A percentile compares a stretch with the other conserved stretches of the same genome.
Conservation (phyloP, 2,888 invertebrate genomes). For the Melanostoma mellinum region DNA sequence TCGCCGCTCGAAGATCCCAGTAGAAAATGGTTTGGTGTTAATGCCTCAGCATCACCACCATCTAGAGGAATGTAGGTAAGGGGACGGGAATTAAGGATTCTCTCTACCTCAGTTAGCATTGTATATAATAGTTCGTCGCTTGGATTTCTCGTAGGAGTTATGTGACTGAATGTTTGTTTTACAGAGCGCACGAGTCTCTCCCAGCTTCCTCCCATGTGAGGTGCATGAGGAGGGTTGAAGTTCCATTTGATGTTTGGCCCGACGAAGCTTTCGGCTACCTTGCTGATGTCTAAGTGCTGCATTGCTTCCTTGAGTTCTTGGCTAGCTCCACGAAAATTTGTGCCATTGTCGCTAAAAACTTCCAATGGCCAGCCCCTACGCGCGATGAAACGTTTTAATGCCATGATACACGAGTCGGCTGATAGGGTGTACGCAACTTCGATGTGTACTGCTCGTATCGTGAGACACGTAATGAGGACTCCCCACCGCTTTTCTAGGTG, state of each 20-base stretch:
- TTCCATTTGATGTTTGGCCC: constrained; percentile 60
- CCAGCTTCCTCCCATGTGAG: constrained; percentile 70
- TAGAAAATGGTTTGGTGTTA: constrained; percentile 74
- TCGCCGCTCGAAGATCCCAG: constrained; percentile 25
- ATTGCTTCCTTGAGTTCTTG: constrained; percentile 6
- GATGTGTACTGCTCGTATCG: constrained; percentile 25
- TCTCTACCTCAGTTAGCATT: constrained; percentile 43
- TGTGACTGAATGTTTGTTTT: constrained; percentile 48
- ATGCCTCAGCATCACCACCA: constrained; percentile 44
- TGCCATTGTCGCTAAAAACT: constrained; percentile 51
- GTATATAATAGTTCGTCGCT: constrained; percentile 63
- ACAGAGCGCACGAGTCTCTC: constrained; percentile 48
- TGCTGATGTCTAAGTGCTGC: constrained; percentile 1
- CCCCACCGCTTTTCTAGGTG: constrained; percentile 45
- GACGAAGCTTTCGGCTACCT: constrained; percentile 18
- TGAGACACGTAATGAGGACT: constrained; percentile 50
- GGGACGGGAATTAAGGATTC: constrained; percentile 68
- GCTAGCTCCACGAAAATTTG: constrained; percentile 50
- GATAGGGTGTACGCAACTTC: constrained; percentile 20
- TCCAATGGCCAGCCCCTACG: constrained; percentile 2
- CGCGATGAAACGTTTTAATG: constrained; percentile 12
- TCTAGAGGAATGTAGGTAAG: constrained; percentile 28
- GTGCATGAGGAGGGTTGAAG: constrained; percentile 71
- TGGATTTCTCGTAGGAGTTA: constrained; percentile 58
- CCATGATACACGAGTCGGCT: constrained; percentile 40